Base-by-base conservation (phyloP, 2,797 vertebrate genomes). In the Muscicapa striata region DNA sequence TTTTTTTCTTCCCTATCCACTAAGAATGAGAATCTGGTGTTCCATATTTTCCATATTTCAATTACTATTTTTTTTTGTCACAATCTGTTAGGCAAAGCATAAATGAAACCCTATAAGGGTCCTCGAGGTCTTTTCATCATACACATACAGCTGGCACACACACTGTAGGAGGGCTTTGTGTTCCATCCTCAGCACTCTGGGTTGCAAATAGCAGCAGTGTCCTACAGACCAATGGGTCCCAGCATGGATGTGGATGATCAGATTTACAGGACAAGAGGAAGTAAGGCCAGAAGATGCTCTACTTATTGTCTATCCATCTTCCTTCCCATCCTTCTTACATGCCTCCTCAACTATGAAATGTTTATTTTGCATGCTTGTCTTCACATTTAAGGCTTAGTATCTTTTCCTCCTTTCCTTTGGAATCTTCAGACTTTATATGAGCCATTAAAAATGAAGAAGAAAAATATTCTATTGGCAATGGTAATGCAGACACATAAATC, bases 401-500 rank as follows among this genome's bases (percentile, higher is more conserved):
- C 74, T 85, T 91, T 89, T 61, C 61, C 89, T 88, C 32, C 61
- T 59, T 94, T 90, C 38, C 55, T 94, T 40, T 58, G 52, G 30
- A 67, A 94, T 52, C 74, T 61, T 41, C 38, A 52, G 48, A 82
- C 27, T 93, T 93, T 84, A 95, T 79, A 46, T 21, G 4, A 74
- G 6, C 21, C 51, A 11, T 73, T 84, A 69, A 74, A 52, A 89
- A 67, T 20, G 32, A 36, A 57, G 54, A 70, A 38, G 8, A 6
- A 73, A 93, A 74, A 94, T 13, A 52, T 36, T 89, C 22, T 95
- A 95, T 95, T 62, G 80, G 36, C 80, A 96, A 48, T 51, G 21
- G 76, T 48, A 95, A 90, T 77, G 79, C 22, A 83, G 59, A 77
- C 45, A 68, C 20, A 74, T 93, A 91, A 93, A 95, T 96, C 81